A percentile compares a stretch with the other conserved stretches of the same genome.
Conservation (phyloP, 1,140 invertebrate species). For the Tenebrio molitor region DNA sequence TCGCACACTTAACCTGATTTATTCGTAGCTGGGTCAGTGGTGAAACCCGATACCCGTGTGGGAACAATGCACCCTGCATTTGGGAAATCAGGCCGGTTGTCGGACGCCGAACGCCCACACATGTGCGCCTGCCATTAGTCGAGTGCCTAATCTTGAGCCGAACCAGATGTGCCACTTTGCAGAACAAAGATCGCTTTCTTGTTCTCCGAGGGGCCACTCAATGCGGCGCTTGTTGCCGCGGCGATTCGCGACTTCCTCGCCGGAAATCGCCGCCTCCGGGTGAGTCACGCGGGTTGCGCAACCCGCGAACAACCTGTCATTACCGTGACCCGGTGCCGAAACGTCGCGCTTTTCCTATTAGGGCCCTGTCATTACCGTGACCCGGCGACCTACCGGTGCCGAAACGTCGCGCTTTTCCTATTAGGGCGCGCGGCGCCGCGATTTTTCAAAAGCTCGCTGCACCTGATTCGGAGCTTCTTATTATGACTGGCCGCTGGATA, state of each 20-base stretch:
- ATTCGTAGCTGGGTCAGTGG: constrained; percentile 59
- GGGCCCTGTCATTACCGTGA: too few relatives aligned
- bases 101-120: constrained; percentile 53
- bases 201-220: constrained; percentile 13
- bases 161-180: constrained; percentile 56
- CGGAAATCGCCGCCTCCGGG: too few relatives aligned
- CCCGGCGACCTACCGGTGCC: too few relatives aligned
- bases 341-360: too few relatives aligned
- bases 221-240: constrained; percentile 3
- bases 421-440: too few relatives aligned
- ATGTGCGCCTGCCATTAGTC: constrained; percentile 54
- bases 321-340: too few relatives aligned
- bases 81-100: constrained; percentile 52
- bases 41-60: constrained; percentile 59
- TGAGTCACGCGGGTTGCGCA: too few relatives aligned
- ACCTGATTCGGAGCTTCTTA: constrained; percentile 20
- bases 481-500: constrained; percentile 5
- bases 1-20: constrained; percentile 58
- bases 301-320: too few relatives aligned
- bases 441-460: background rate
- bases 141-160: constrained; percentile 55
- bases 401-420: too few relatives aligned
- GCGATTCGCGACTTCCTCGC: background rate
- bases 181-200: constrained; percentile 54
- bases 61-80: constrained; percentile 52